These are phyloP conservation scores for Sitophilus oryzae DNA, from an alignment of 1,140 invertebrate species.

Conservation along the genomic window DNA sequence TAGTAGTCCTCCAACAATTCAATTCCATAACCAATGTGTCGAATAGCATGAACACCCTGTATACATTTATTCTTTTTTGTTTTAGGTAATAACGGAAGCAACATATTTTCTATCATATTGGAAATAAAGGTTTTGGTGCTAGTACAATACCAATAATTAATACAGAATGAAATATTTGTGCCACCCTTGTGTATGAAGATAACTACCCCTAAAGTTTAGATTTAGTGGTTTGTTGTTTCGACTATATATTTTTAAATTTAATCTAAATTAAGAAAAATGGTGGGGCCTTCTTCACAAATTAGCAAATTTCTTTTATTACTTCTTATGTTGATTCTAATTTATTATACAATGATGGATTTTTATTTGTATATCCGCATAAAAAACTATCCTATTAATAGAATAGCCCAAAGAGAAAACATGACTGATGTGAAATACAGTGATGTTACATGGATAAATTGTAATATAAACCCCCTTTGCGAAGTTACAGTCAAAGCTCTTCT, in stretches of 20 bases:
- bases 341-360: slow-evolving; percentile 56
- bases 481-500: slow-evolving; percentile 70
- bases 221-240: no score
- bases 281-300: slow-evolving; percentile 53
- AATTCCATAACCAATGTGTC: no score
- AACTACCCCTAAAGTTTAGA: no score
- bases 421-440: slow-evolving; percentile 46
- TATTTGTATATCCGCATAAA: slow-evolving; percentile 55
- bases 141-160: neutral
- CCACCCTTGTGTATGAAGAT: no score
- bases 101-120: no score
- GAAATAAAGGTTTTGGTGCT: no score
- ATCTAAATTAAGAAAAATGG: no score
- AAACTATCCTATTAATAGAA: slow-evolving; percentile 49
- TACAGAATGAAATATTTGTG: neutral
- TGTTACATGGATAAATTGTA: slow-evolving; percentile 57
- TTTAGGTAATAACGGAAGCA: no score
- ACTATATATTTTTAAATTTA: no score
- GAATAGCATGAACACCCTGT: no score
- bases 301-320: slow-evolving; percentile 51
- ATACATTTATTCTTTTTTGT: no score
- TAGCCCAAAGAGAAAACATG: slow-evolving; percentile 22
- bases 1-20: no score
- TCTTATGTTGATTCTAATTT: slow-evolving; percentile 49
- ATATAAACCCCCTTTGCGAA: slow-evolving; percentile 64